These are phyloP conservation scores for Calyptomena viridis DNA, from an alignment of 2,113 vertebrate species.

Conservation along the genomic window DNA sequence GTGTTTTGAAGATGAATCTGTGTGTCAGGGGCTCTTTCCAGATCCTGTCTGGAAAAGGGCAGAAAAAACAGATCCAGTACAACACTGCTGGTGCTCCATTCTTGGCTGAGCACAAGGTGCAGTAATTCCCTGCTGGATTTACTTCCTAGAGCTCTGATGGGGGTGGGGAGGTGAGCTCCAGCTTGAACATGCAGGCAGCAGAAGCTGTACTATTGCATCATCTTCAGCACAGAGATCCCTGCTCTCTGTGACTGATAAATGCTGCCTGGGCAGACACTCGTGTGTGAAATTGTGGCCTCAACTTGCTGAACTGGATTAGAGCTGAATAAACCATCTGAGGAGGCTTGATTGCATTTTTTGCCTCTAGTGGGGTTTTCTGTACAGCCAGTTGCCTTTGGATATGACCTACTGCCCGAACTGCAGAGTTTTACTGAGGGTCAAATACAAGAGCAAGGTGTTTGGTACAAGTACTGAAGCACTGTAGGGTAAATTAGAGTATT, in stretches of 20 bases:
- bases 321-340: not conserved
- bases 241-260: not conserved
- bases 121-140: not conserved
- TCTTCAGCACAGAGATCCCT: not conserved
- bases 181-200: not conserved
- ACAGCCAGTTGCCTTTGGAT: not conserved
- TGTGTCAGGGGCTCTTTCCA: not conserved
- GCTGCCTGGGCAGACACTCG: not conserved
- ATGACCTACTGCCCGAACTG: not conserved
- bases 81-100: not conserved
- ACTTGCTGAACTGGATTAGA: not conserved
- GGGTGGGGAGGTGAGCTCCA: not conserved
- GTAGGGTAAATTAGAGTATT: not conserved
- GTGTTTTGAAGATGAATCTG: not conserved
- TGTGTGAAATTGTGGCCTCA: not conserved
- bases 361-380: not conserved
- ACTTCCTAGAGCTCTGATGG: not conserved
- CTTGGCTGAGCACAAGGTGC: not conserved
- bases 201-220: not conserved
- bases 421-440: not conserved
- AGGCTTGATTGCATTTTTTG: not conserved
- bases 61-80: not conserved
- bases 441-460: fast-evolving
- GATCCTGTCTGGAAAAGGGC: not conserved
- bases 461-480: not conserved